Percentiles rank a stretch among this genome's conserved stretches.
These are phyloP conservation scores for Ceramica pisi DNA, from an alignment of 2,888 invertebrate genomes.

Conservation along the genomic window DNA sequence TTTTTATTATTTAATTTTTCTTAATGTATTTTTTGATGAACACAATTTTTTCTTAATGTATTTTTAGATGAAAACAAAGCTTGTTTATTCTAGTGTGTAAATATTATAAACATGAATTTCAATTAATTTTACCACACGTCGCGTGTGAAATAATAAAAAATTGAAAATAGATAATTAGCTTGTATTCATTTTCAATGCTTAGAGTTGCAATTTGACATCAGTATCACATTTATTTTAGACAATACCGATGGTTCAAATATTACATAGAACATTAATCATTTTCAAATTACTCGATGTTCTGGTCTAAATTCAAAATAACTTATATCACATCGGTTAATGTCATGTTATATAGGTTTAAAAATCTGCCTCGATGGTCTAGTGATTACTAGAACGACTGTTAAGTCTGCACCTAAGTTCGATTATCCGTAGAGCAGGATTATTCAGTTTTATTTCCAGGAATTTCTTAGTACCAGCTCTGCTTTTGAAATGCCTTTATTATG, in stretches of 20 bases:
- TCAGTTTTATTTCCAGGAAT: too few relatives aligned
- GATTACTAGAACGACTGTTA: neutral
- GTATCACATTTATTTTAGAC: neutral
- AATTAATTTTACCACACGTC: too few relatives aligned
- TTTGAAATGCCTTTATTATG: too few relatives aligned
- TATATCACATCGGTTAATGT: neutral
- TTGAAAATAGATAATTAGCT: too few relatives aligned
- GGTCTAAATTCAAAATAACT: neutral
- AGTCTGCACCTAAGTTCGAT: too few relatives aligned
- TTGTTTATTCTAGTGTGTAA: neutral
- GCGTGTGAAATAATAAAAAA: too few relatives aligned
- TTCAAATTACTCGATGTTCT: neutral
- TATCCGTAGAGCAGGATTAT: too few relatives aligned
- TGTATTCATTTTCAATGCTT: neutral
- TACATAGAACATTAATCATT: neutral
- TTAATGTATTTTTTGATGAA: neutral
- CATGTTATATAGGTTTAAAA: neutral
- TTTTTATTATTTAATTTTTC: neutral
- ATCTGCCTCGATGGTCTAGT: neutral
- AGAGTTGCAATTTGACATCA: neutral
- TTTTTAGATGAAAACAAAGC: neutral
- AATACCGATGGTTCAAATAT: neutral
- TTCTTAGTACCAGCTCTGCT: too few relatives aligned
- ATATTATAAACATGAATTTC: neutral
- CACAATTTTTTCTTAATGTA: neutral